Evolutionary conservation across 2,113 vertebrate genomes (phyloP).

Genomic region (Salvelinus sp.): DNA sequence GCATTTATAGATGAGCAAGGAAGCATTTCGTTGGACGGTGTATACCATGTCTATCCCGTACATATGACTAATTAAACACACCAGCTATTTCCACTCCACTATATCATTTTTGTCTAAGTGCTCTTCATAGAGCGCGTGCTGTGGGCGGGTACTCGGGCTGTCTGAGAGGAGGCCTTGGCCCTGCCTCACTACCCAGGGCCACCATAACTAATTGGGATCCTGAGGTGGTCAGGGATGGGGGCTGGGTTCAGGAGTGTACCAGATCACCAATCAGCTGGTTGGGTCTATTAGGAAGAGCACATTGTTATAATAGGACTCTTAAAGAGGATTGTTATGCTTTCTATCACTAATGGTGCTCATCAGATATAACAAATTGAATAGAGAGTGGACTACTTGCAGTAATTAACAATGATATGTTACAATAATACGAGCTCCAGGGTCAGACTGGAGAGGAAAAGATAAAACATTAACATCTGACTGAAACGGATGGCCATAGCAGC

Average conservation of each 20-base stretch:
- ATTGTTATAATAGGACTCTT: not conserved
- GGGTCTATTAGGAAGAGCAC: not conserved
- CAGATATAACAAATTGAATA: too few species aligned
- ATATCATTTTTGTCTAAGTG: conserved; percentile 18
- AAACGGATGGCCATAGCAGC: too few species aligned
- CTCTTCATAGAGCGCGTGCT: conserved; percentile 41
- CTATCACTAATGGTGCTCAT: too few species aligned
- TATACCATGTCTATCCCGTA: too few species aligned
- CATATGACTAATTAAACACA: not conserved
- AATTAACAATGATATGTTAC: too few species aligned
- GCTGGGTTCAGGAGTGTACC: conserved; percentile 25
- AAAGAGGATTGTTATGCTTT: not conserved
- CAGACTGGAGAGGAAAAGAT: too few species aligned
- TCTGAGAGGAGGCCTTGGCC: conserved; percentile 34
- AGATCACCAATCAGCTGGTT: conserved; percentile 26
- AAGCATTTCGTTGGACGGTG: too few species aligned
- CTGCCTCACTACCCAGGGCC: conserved; percentile 22
- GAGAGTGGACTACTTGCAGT: too few species aligned
- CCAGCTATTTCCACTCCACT: conserved; percentile 8
- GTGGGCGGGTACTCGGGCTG: conserved; percentile 36
- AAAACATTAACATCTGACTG: too few species aligned
- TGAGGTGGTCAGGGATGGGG: not conserved
- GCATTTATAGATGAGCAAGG: too few species aligned
- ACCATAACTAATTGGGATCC: conserved; percentile 33
- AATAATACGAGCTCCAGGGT: too few species aligned